Percentiles rank a stretch among this genome's conserved stretches.
Evolutionary conservation across 2,797 vertebrate genomes (phyloP).

Genomic region (Esox lucius): DNA sequence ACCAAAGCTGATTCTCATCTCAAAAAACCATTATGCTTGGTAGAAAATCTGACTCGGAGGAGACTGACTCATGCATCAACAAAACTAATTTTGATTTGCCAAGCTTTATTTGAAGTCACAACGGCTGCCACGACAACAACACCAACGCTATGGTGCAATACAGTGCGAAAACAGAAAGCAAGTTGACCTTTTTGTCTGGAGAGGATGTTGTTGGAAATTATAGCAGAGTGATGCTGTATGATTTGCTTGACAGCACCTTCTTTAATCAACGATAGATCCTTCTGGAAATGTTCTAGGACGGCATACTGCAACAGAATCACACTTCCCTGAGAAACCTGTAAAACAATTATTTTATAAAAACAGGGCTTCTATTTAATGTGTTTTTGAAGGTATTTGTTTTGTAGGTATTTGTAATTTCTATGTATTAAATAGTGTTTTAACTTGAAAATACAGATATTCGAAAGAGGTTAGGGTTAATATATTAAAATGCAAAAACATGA

Average conservation of each 20-base stretch:
- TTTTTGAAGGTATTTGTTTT: too few relatives aligned
- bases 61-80: neutral
- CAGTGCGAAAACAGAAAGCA: neutral
- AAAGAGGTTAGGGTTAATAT: too few relatives aligned
- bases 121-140: neutral
- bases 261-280: neutral
- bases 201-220: neutral
- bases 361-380: too few relatives aligned
- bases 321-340: too few relatives aligned
- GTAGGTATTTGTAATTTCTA: too few relatives aligned
- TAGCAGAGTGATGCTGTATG: neutral
- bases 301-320: too few relatives aligned
- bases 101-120: conserved; percentile 8
- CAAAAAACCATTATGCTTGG: neutral
- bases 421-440: too few relatives aligned
- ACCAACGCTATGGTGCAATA: neutral
- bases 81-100: neutral
- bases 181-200: neutral
- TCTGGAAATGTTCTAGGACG: neutral
- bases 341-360: too few relatives aligned
- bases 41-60: neutral
- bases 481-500: too few relatives aligned
- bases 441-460: too few relatives aligned
- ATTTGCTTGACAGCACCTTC: neutral
- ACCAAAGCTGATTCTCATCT: neutral